A percentile compares a stretch with the other conserved stretches of the same genome.
These are phyloP conservation scores for Corvus cornix DNA, from an alignment of 2,113 vertebrate genomes.

Conservation along the genomic window DNA sequence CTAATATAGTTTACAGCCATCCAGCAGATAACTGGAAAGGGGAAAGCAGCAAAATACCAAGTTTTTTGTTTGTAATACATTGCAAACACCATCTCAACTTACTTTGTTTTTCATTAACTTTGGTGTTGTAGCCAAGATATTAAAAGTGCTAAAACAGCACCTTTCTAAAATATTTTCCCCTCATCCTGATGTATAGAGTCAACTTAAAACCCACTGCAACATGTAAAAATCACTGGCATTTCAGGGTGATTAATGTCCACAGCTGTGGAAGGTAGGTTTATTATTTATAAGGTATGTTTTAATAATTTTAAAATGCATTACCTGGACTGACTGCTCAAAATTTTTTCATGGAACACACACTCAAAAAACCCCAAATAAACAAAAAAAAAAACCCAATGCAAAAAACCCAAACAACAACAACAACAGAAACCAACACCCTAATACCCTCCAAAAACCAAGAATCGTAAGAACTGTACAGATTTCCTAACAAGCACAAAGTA, in stretches of 20 bases:
- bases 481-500: neutral
- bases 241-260: neutral
- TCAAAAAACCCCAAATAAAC: neutral
- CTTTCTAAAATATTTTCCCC: neutral
- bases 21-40: neutral
- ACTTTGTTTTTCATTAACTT: neutral
- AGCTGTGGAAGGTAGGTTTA: neutral
- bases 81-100: neutral
- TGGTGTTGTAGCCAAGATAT: neutral
- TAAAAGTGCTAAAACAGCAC: neutral
- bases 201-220: neutral
- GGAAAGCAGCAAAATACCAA: neutral
- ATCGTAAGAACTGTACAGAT: neutral
- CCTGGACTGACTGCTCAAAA: neutral
- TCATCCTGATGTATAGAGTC: neutral
- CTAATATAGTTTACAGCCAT: neutral
- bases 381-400: neutral
- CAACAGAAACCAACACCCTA: accelerated
- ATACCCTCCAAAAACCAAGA: neutral
- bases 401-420: neutral
- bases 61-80: neutral
- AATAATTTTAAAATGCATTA: neutral
- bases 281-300: neutral
- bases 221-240: neutral
- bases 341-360: neutral